Base-by-base conservation (phyloP, 2,113 vertebrate genomes). In the Neolamprologus longior region DNA sequence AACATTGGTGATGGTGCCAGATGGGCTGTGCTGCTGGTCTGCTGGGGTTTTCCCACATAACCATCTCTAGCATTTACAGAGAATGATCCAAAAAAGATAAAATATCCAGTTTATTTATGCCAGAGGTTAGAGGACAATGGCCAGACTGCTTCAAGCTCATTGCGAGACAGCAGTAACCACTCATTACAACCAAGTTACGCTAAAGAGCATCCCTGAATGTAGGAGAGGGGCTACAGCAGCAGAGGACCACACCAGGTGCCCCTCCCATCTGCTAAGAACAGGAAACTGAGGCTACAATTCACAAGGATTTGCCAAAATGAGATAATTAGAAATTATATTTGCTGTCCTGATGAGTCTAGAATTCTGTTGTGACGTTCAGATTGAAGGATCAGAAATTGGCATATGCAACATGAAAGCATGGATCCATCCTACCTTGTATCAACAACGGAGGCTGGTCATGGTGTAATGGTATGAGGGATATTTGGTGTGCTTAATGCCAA, bases 151-250 rank as follows among this genome's bases (percentile, higher is more conserved):
- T 71, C 8, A 42, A 73, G 13, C 37, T 26, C 12, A 73, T 45
- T 45, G 37, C 1, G 5, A 45, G 13, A 24, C 8, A 42, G n/a
- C 19, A 71, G 12, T 24, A 71, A 42, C 35, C 2, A 71, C 12
- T 71, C 12, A 4, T 71, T 71, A 71, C 66, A 73, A 45, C 66
- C 37, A 42, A 73, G 21, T 15, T 73, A 26, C 0, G 3, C 37
- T 42, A 24, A 26, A 4, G 7, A 73, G n/a, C 7, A 15, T 14
- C 7, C 0, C 37, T 71, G 2, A 24, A 71, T 15, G 3, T 24
- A 71, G 2, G 12, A 24, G 12, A 71, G n/a, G n/a, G 37, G n/a
- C 37, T 42, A 6, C 37, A 26, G 3, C 13, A 15, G n/a, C 37
- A 42, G 37, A 42, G 21, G n/a, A 42, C 37, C 66, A 42, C 12